A percentile compares a stretch with the other conserved stretches of the same genome.
Evolutionary conservation across 2,888 invertebrate species (phyloP).

Genomic region (Druceiella hillmani): DNA sequence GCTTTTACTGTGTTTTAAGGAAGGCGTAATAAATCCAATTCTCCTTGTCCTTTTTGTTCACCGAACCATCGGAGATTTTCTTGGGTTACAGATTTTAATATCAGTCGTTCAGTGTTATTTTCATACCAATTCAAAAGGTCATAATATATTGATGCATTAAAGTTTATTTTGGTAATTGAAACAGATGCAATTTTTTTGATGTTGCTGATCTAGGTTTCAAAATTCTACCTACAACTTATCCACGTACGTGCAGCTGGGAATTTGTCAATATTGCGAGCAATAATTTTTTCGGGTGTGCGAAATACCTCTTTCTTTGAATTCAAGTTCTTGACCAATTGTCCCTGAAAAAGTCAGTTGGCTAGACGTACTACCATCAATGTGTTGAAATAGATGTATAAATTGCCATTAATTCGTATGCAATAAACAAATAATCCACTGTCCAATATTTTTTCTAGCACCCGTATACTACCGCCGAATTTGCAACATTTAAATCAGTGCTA

Average conservation of each 20-base stretch:
- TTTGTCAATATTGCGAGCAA: constrained; percentile 25
- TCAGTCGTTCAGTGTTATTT: constrained; percentile 15
- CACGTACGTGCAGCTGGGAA: constrained; percentile 19
- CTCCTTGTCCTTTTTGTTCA: constrained; percentile 13
- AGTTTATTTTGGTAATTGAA: constrained; percentile 21
- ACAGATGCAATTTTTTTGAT: constrained; percentile 11
- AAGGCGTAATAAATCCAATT: constrained; percentile 8
- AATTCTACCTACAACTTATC: constrained; percentile 23
- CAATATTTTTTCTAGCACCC: constrained; percentile 18
- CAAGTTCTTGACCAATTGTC: constrained; percentile 20
- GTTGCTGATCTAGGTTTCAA: constrained; percentile 18
- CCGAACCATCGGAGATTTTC: constrained; percentile 14
- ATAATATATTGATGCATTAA: constrained; percentile 17
- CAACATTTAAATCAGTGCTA: constrained; percentile 24
- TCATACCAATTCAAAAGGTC: constrained; percentile 23
- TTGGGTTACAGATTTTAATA: constrained; percentile 16
- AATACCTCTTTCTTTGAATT: constrained; percentile 20
- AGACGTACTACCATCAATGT: constrained; percentile 21
- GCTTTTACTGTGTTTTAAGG: too few relatives aligned
- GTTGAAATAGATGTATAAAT: constrained; percentile 21
- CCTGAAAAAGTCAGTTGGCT: constrained; percentile 21
- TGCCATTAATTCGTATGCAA: constrained; percentile 22
- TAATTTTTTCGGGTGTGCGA: constrained; percentile 27
- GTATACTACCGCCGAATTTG: constrained; percentile 21
- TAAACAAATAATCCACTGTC: constrained; percentile 23